Percentiles rank a stretch among this genome's conserved stretches.
These are phyloP conservation scores for Camarhynchus parvulus DNA, from an alignment of 2,113 vertebrate species.

Conservation along the genomic window DNA sequence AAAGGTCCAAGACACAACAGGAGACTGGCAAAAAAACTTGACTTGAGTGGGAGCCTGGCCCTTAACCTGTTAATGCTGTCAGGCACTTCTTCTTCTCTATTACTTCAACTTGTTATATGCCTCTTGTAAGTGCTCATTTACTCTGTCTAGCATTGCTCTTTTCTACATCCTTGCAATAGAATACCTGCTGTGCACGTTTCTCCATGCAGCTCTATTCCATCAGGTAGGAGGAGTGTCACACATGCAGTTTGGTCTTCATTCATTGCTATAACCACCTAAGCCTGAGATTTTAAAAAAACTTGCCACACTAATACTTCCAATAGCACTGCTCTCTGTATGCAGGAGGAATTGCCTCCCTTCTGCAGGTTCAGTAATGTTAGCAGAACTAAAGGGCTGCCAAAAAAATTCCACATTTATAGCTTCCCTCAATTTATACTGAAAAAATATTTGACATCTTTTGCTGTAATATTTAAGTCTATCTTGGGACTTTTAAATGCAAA, in stretches of 20 bases:
- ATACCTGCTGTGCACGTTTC: neutral
- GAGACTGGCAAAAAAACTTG: neutral
- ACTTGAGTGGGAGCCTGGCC: neutral
- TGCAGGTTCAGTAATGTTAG: neutral
- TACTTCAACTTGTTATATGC: neutral
- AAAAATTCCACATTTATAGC: neutral
- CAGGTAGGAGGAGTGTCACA: neutral
- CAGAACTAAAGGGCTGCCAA: neutral
- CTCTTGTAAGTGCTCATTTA: neutral
- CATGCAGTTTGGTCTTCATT: neutral
- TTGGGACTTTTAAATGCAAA: neutral
- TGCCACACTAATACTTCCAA: neutral
- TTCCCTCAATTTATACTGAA: neutral
- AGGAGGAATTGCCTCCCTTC: neutral
- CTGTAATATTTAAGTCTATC: neutral
- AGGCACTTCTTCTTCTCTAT: neutral
- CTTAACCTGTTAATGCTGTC: neutral
- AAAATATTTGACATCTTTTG: neutral
- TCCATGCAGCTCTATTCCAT: neutral
- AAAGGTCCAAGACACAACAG: neutral
- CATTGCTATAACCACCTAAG: neutral
- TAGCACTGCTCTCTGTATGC: neutral
- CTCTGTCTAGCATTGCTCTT: neutral
- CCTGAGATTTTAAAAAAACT: neutral
- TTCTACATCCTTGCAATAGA: neutral